These are phyloP conservation scores for Eucidaris tribuloides DNA, from an alignment of 35 echinoderm and acorn worm genomes.

Conservation along the genomic window DNA sequence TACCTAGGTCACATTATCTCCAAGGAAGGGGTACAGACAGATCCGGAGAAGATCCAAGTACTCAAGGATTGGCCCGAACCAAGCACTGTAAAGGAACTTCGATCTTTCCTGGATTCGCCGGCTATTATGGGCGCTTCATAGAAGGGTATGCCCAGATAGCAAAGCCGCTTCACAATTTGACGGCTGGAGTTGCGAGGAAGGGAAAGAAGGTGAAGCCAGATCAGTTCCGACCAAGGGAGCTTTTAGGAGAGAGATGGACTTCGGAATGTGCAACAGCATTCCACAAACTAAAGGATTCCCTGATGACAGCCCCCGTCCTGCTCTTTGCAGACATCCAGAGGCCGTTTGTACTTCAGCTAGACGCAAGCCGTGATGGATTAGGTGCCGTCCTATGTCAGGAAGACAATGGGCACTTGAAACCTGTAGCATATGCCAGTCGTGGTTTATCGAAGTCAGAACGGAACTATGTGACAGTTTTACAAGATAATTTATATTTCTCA, in stretches of 20 bases:
- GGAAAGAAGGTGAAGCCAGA: not conserved
- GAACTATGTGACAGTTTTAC: too few species aligned
- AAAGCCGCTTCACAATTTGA: conserved; percentile 46
- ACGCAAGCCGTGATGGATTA: conserved; percentile 30
- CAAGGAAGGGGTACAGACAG: conserved; percentile 44
- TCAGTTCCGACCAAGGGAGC: not conserved
- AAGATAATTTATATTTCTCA: too few species aligned
- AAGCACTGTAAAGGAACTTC: conserved; percentile 31
- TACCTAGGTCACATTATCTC: conserved; percentile 74
- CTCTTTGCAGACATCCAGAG: conserved; percentile 15
- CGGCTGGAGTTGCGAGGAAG: not conserved
- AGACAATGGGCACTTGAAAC: not conserved
- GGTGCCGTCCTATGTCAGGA: conserved; percentile 48
- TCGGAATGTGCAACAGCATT: not conserved
- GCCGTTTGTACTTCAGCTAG: conserved; percentile 34
- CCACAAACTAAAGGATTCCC: not conserved
- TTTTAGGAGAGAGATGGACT: conserved; percentile 3
- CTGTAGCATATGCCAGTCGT: conserved; percentile 40
- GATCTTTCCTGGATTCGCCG: conserved; percentile 58
- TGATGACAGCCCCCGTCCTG: conserved; percentile 20
- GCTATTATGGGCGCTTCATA: conserved; percentile 70
- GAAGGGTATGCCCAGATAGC: conserved; percentile 54
- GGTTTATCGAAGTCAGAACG: conserved; percentile 30
- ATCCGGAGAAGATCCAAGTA: conserved; percentile 37
- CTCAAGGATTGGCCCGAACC: conserved; percentile 47